Evolutionary conservation across 2,113 vertebrate species (phyloP).

Genomic region (Petroica traversi): DNA sequence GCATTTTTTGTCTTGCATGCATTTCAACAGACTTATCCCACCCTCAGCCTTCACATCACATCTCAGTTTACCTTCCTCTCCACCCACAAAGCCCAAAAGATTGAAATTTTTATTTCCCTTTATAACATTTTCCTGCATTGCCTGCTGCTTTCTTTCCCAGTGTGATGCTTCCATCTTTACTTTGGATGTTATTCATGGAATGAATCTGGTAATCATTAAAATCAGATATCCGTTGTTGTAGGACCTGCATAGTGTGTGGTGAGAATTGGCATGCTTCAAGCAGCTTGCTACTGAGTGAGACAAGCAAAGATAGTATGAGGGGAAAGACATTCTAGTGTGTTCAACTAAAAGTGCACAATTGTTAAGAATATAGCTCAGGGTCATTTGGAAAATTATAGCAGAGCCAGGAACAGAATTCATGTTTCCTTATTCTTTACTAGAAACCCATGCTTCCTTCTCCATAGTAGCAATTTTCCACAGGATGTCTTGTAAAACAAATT

Average conservation of each 20-base stretch:
- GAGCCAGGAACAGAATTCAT: not conserved
- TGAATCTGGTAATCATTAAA: not conserved
- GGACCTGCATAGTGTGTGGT: not conserved
- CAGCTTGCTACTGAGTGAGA: not conserved
- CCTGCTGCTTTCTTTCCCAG: not conserved
- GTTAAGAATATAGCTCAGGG: not conserved
- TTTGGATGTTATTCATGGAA: not conserved
- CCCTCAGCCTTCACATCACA: not conserved
- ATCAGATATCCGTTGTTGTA: not conserved
- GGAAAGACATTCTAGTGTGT: not conserved
- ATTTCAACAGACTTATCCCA: not conserved
- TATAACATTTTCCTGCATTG: not conserved
- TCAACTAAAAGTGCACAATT: not conserved
- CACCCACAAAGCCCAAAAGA: not conserved
- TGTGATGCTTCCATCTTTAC: not conserved
- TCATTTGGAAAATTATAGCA: not conserved
- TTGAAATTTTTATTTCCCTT: not conserved
- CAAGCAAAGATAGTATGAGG: not conserved
- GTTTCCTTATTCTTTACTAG: not conserved
- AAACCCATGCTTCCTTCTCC: not conserved
- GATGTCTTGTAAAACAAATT: not conserved
- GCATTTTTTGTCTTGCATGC: not conserved
- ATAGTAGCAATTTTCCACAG: not conserved
- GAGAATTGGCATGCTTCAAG: not conserved
- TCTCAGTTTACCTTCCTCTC: not conserved